These are phyloP conservation scores for Gallinago solitaria DNA, from an alignment of 2,797 vertebrate genomes.

Conservation along the genomic window DNA sequence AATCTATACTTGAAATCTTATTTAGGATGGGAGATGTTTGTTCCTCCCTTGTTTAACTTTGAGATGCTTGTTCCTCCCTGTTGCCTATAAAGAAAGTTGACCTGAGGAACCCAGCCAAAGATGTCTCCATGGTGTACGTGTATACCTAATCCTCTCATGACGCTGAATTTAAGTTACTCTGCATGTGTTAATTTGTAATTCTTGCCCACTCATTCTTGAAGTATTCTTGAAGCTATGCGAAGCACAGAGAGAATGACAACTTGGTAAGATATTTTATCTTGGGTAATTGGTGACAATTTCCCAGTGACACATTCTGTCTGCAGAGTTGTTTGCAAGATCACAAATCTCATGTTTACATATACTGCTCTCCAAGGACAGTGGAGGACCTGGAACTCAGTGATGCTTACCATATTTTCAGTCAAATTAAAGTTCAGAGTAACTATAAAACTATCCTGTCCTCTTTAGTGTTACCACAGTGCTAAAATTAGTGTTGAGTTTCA, in stretches of 20 bases:
- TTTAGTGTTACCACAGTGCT: not conserved
- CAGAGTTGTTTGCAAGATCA: not conserved
- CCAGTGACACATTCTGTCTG: not conserved
- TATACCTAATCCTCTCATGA: not conserved
- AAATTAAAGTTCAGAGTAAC: not conserved
- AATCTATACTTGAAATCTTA: not conserved
- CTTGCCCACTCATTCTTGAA: not conserved
- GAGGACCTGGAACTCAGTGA: not conserved
- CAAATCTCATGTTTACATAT: not conserved
- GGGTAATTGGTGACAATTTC: not conserved
- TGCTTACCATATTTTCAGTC: not conserved
- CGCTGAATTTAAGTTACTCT: not conserved
- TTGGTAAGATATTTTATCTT: not conserved
- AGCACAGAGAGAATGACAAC: not conserved
- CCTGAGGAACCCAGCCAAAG: not conserved
- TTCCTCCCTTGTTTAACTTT: not conserved
- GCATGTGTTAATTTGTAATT: not conserved
- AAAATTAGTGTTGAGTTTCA: not conserved
- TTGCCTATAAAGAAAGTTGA: not conserved
- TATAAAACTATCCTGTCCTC: not conserved
- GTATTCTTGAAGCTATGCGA: not conserved
- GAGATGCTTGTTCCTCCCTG: not conserved
- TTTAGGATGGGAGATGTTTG: not conserved
- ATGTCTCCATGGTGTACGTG: rapidly evolving
- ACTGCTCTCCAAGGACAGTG: not conserved